These are phyloP conservation scores for Thelaira solivaga DNA, from an alignment of 2,888 invertebrate genomes.

Conservation along the genomic window DNA sequence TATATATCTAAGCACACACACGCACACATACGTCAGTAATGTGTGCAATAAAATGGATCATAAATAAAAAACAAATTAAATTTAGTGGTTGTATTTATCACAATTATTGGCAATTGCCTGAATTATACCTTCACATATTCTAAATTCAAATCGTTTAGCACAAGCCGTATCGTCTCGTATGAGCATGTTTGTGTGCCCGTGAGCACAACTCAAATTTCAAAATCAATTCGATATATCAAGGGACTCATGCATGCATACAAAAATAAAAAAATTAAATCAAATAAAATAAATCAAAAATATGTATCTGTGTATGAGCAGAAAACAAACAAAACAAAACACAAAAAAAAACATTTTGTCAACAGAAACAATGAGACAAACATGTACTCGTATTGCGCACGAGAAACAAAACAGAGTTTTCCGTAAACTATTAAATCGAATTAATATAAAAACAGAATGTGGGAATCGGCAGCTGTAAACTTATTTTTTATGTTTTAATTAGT, in stretches of 20 bases:
- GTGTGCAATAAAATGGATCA: not conserved
- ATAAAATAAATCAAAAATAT: too few species aligned
- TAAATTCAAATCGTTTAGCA: not conserved
- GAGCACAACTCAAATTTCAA: not conserved
- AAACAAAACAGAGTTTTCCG: slow-evolving; percentile 28
- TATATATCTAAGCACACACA: not conserved
- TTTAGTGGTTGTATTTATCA: too few species aligned
- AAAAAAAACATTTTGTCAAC: not conserved
- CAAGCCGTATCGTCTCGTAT: not conserved
- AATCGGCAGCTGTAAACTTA: slow-evolving; percentile 50
- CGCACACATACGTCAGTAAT: not conserved
- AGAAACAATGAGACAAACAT: not conserved
- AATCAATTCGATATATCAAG: too few species aligned
- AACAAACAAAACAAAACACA: too few species aligned
- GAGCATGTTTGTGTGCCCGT: not conserved
- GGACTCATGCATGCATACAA: too few species aligned
- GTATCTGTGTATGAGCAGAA: too few species aligned
- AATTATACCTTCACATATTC: too few species aligned
- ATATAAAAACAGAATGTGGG: slow-evolving; percentile 54
- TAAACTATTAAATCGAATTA: slow-evolving; percentile 59
- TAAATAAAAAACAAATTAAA: not conserved
- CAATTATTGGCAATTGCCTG: too few species aligned
- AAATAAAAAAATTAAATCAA: too few species aligned
- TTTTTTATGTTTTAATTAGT: not conserved
- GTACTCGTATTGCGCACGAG: not conserved